Evolutionary conservation across 1,140 invertebrate genomes (phyloP), one percentile per base, ranked within the genome.

Genomic region (Neodiprion pinetum): DNA sequence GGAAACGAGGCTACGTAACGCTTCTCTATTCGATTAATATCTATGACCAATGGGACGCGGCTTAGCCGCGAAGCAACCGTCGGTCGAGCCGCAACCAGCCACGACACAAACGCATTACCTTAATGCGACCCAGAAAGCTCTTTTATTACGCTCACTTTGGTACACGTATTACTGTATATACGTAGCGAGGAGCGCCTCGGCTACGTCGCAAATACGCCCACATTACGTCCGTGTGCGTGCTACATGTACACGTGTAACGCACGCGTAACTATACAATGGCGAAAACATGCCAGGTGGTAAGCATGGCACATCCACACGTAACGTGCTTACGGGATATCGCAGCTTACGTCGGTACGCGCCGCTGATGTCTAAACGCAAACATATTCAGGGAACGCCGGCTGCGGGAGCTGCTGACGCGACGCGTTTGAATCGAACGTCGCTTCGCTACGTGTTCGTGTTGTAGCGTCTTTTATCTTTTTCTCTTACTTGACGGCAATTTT

Each of bases 61-160:
- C n/a, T 61, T 4, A 61, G 53, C 53, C 53, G 53, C 7, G 53
- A 61, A 61, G 3, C 11, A 61, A 61, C 11, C 50, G 50, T 21
- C 17, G 17, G 17, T 21, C 72, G 66, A 75, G 75, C 77, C 76
- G 77, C 73, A 72, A 74, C 74, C 72, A 80, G 75, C 78, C 78
- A 76, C 80, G 81, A 80, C 81, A 82, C 81, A 79, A 82, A 85
- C 77, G 82, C 83, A 86, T 87, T 86, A 85, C 81, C 84, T 82
- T 87, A 86, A 88, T 86, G 85, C 81, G 81, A 84, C 84, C 83
- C 79, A 85, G 82, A 86, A 88, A 86, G 79, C 83, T 82, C 84
- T 86, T 86, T 88, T 86, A 84, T 83, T 85, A 82, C 78, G 76
- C 71, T 70, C 28, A 70, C n/a, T 66, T 40, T 28, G 21, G 67